These are phyloP conservation scores for Perodicticus potto DNA, from an alignment of 2,797 vertebrate genomes.

Conservation along the genomic window DNA sequence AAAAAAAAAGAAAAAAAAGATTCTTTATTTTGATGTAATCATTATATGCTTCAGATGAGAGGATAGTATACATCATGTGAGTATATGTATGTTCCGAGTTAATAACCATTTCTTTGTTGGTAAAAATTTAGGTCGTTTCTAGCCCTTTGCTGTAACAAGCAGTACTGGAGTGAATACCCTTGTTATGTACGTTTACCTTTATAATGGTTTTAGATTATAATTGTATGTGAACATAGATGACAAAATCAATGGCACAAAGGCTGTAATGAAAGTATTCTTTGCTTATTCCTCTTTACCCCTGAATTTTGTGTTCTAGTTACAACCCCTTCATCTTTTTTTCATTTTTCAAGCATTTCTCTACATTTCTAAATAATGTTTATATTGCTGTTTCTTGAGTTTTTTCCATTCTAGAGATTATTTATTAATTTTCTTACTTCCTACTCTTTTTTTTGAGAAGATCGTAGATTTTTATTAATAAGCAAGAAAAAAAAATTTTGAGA, in stretches of 20 bases:
- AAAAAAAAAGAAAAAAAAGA: background rate
- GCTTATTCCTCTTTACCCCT: background rate
- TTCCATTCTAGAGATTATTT: background rate
- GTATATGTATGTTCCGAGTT: background rate
- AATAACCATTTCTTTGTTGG: background rate
- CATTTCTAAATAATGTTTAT: background rate
- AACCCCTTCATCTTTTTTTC: background rate
- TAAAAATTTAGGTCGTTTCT: background rate
- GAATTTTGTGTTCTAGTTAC: background rate
- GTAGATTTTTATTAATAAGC: too few species aligned
- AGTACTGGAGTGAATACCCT: background rate
- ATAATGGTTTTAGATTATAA: background rate
- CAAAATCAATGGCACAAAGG: background rate
- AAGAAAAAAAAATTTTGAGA: too few species aligned
- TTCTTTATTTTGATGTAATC: background rate
- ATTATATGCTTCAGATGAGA: background rate
- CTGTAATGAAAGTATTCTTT: background rate
- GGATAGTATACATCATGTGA: background rate
- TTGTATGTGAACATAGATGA: background rate
- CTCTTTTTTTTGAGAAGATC: background rate
- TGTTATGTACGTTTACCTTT: background rate
- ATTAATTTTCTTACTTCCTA: background rate
- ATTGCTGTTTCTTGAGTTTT: slow-evolving; percentile 17
- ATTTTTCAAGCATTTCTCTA: background rate
- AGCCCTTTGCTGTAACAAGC: background rate